Base-by-base conservation (phyloP, 2,888 invertebrate genomes). In the Tillus elongatus region DNA sequence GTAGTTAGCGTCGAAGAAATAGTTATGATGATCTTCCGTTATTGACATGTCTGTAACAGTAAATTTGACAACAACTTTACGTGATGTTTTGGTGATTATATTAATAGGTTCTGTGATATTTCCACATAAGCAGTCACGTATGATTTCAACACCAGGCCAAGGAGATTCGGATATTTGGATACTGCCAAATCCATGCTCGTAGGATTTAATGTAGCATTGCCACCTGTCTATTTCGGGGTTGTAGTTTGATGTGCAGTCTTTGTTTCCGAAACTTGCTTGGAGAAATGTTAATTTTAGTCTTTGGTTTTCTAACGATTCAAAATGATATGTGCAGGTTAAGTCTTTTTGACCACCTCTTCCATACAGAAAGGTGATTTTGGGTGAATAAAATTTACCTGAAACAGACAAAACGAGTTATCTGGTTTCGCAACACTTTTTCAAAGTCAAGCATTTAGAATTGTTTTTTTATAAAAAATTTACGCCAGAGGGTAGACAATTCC, bases 271-370 rank as follows among this genome's bases (percentile, higher is more conserved):
- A 44, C 74, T 72, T 13, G 77, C 78, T 53, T 72, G 75, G n/a
- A 72, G 73, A 50, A 85, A 77, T 24, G 77, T 77, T 43, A 85
- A 61, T 56, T 79, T 78, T 38, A 85, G 72, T 53, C 79, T 68
- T 58, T 83, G 81, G 37, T 79, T 74, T 35, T 73, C 71, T 44
- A 73, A 74, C 1, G 80, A 79, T 65, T 82, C 81, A 57, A 86
- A 86, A 56, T 81, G 75, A 54, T 85, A 74, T 43, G 77, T 72
- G 60, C 87, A 87, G 40, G 76, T 80, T 36, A 87, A 64, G 57
- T 85, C 81, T 56, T 77, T 74, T 12, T 82, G 75, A 1, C 87
- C 88, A 9, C 87, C 88, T 50, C 87, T 71, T 2, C 87, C 87
- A 56, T 81, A 88, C 56, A 84, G 77, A 65, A 88, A 87, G 36